A percentile compares a stretch with the other conserved stretches of the same genome.
These are phyloP conservation scores for Pocillopora verrucosa DNA, from an alignment of 64 coral and sea anemone genomes.

Conservation along the genomic window DNA sequence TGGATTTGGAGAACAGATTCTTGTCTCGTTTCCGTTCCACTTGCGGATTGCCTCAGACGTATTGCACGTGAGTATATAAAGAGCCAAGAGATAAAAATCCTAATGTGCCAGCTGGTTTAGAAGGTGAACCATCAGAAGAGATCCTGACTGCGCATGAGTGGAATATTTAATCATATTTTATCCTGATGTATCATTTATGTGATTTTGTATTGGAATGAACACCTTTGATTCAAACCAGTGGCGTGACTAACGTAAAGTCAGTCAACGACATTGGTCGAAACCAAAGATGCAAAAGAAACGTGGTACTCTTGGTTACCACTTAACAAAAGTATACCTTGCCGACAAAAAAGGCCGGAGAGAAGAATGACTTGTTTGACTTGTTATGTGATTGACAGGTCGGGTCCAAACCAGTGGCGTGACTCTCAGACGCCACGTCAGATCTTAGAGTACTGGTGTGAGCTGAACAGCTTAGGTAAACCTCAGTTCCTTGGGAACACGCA, in stretches of 20 bases:
- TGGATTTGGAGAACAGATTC: conserved; percentile 97
- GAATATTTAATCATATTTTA: background rate
- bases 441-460: conserved; percentile 80
- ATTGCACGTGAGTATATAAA: conserved; percentile 86
- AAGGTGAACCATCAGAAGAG: too few relatives aligned
- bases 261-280: background rate
- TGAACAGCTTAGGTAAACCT: conserved; percentile 66
- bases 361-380: background rate
- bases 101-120: too few relatives aligned
- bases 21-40: conserved; percentile 74
- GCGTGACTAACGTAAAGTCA: conserved; percentile 1
- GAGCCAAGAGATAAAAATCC: too few relatives aligned
- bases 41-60: conserved; percentile 91
- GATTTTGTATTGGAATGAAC: too few relatives aligned
- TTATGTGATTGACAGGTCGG: conserved; percentile 71
- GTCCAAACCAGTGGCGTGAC: conserved; percentile 96
- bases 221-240: conserved; percentile 11
- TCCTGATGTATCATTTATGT: background rate
- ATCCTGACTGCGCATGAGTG: too few relatives aligned
- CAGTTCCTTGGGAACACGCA: conserved; percentile 98
- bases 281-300: background rate
- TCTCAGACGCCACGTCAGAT: conserved; percentile 90
- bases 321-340: background rate
- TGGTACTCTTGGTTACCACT: background rate
- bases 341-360: background rate